Percentiles rank a stretch among this genome's conserved stretches.
Conservation (phyloP, 2,888 invertebrate species). For the Automeris io region DNA sequence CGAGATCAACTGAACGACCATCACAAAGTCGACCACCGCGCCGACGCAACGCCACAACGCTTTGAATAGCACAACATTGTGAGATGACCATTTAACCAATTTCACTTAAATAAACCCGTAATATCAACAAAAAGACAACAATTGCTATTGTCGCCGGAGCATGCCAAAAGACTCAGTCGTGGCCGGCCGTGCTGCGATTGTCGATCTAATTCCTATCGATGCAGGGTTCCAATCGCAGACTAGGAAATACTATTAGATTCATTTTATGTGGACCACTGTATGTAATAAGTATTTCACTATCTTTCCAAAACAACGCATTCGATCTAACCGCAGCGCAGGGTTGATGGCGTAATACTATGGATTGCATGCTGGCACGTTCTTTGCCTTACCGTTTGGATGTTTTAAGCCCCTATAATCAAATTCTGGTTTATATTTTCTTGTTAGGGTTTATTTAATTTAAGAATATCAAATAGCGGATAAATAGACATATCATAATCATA, state of each 20-base stretch:
- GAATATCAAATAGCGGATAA: too few species aligned
- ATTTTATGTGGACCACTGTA: slow-evolving; percentile 41
- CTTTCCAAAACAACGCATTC: slow-evolving; percentile 57
- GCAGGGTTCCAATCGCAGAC: slow-evolving; percentile 33
- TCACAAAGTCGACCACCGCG: slow-evolving; percentile 37
- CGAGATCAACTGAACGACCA: slow-evolving; percentile 35
- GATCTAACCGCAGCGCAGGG: slow-evolving; percentile 37
- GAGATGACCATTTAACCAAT: slow-evolving; percentile 75
- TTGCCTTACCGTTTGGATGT: background rate
- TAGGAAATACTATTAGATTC: slow-evolving; percentile 25
- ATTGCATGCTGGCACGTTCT: slow-evolving; percentile 20
- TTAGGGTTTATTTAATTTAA: too few species aligned
- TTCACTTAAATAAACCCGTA: slow-evolving; percentile 75
- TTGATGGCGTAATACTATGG: slow-evolving; percentile 47
- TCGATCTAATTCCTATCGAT: slow-evolving; percentile 32
- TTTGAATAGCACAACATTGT: slow-evolving; percentile 64
- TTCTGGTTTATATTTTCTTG: too few species aligned
- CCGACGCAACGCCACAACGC: slow-evolving; percentile 43
- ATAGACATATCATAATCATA: too few species aligned
- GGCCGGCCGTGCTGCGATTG: slow-evolving; percentile 23
- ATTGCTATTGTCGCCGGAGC: slow-evolving; percentile 42
- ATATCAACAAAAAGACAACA: slow-evolving; percentile 69
- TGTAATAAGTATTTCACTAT: slow-evolving; percentile 57
- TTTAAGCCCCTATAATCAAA: too few species aligned
- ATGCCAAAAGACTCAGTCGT: slow-evolving; percentile 34